Evolutionary conservation across 2,888 invertebrate genomes (phyloP).

Genomic region (Heteromyza rotundicornis): DNA sequence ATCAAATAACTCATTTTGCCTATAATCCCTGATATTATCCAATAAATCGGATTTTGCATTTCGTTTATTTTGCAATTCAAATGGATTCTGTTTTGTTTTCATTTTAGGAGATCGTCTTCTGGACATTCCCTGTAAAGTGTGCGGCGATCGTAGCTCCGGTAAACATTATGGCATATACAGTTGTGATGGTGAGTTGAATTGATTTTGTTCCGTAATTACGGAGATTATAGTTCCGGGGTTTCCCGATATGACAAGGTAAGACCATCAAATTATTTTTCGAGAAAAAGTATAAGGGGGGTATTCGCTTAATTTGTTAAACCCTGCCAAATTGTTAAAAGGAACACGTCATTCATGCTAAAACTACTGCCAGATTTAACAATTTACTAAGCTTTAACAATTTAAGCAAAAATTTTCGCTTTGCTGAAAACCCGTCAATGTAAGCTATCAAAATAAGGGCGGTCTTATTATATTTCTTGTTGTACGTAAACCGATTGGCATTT

Average conservation of each 20-base stretch:
- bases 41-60: neutral
- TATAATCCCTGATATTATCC: neutral
- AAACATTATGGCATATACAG: constrained; percentile 99
- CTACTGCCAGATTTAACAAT: too few species aligned
- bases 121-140: constrained; percentile 98
- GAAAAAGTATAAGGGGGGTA: too few species aligned
- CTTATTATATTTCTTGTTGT: too few species aligned
- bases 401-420: too few species aligned
- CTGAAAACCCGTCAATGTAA: too few species aligned
- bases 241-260: neutral
- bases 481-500: too few species aligned
- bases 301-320: too few species aligned
- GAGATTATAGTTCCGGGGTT: neutral
- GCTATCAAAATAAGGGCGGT: too few species aligned
- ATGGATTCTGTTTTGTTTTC: constrained; percentile 22
- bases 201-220: neutral
- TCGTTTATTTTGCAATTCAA: constrained; percentile 29
- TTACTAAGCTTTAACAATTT: too few species aligned
- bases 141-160: constrained; percentile 97
- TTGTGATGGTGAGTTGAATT: constrained; percentile 84
- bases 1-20: neutral
- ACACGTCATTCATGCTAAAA: too few species aligned
- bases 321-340: too few species aligned
- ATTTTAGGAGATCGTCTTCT: constrained; percentile 82
- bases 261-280: neutral